phyloP scores from a whole-genome alignment of 2,888 invertebrate species.

The Capitulum mitella region DNA sequence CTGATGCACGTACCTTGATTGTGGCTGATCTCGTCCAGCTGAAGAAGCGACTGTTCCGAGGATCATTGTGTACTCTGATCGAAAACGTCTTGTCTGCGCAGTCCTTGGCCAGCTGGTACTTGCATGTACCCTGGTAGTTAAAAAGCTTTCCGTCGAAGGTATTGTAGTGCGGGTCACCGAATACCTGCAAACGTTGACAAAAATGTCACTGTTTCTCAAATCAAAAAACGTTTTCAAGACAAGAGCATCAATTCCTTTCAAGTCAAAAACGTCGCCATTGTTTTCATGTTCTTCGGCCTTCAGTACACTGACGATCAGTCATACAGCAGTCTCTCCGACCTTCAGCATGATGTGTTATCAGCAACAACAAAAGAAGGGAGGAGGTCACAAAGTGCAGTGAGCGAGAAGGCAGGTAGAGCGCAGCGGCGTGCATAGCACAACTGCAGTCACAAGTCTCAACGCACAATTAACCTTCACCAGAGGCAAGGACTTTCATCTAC shows the following conservation, averaged over 20 bases:
- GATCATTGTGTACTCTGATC: slow-evolving; percentile 82
- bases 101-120: slow-evolving; percentile 79
- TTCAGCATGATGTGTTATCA: too few species aligned
- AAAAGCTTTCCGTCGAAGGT: slow-evolving; percentile 92
- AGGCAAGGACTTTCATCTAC: too few species aligned
- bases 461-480: too few species aligned
- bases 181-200: slow-evolving; percentile 53
- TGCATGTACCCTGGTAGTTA: slow-evolving; percentile 88
- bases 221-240: not conserved
- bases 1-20: slow-evolving; percentile 56
- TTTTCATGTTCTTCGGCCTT: too few species aligned
- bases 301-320: too few species aligned
- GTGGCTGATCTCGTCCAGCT: slow-evolving; percentile 86
- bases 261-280: too few species aligned
- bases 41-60: slow-evolving; percentile 68
- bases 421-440: too few species aligned
- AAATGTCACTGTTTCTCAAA: not conserved
- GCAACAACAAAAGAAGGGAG: too few species aligned
- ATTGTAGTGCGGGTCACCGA: slow-evolving; percentile 90
- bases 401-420: too few species aligned
- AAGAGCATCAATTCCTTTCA: not conserved
- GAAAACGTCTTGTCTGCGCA: slow-evolving; percentile 60
- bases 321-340: too few species aligned
- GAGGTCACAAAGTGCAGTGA: too few species aligned
- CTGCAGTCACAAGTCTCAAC: too few species aligned